Evolutionary conservation across 2,888 invertebrate species (phyloP).

Genomic region (Agrochola circellaris): DNA sequence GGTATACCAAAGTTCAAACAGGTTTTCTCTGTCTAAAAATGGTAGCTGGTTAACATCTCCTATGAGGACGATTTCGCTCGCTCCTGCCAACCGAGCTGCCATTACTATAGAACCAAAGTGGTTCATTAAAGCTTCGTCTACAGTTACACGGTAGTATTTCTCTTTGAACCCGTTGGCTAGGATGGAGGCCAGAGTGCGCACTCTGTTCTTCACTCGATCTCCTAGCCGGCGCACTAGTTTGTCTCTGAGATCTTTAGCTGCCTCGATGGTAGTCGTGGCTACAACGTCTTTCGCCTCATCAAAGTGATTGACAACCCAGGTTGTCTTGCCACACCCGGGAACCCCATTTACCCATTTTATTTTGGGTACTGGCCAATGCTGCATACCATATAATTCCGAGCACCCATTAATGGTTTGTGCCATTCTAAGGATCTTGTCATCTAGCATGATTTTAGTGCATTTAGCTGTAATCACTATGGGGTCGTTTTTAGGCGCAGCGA

Average conservation of each 20-base stretch:
- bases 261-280: constrained; percentile 52
- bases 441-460: constrained; percentile 49
- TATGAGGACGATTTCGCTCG: constrained; percentile 47
- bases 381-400: neutral
- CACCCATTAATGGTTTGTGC: neutral
- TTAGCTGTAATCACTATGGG: constrained; percentile 35
- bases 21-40: constrained; percentile 61
- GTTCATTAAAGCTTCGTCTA: constrained; percentile 63
- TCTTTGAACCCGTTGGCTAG: constrained; percentile 47
- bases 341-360: constrained; percentile 53
- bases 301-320: constrained; percentile 48
- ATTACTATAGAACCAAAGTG: constrained; percentile 61
- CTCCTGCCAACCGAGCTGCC: constrained; percentile 43
- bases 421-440: constrained; percentile 37
- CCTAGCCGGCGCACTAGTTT: constrained; percentile 22
- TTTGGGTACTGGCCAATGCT: constrained; percentile 28
- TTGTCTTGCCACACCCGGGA: constrained; percentile 55
- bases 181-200: constrained; percentile 54
- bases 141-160: constrained; percentile 28
- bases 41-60: constrained; percentile 66
- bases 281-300: constrained; percentile 22
- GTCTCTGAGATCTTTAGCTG: constrained; percentile 43
- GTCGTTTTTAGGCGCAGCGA: constrained; percentile 22
- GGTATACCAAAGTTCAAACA: constrained; percentile 46
- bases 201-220: constrained; percentile 11